Base-by-base conservation (phyloP, 2,113 vertebrate genomes). In the Aleadryas rufinucha region DNA sequence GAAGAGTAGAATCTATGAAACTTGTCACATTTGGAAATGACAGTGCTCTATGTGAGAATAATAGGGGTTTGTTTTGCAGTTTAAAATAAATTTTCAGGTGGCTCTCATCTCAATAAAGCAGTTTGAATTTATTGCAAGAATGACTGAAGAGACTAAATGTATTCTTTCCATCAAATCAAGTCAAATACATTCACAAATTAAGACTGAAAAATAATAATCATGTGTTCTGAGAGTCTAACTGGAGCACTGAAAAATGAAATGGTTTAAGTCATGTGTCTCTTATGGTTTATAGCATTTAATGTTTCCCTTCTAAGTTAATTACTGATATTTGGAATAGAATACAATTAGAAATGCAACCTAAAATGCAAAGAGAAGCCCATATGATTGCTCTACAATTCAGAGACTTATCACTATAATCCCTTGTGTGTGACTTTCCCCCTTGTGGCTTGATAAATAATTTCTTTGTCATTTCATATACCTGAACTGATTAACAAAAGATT, bases 381-480 rank as follows among this genome's bases (percentile, higher is more conserved):
- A 60, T 28, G 77, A 87, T 65, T 86, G 60, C 56, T 95, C 82
- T 92, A 59, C 65, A 74, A 94, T 94, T 90, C 74, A 94, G 54
- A 93, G 18, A 20, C 9, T 89, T 54, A 81, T 64, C 45, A 53
- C 33, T 41, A 33, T 74, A 93, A 83, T 95, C 89, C 31, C 87
- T 81, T 79, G n/a, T 50, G 66, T 90, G 30, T 3, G 13, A 77
- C 86, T 88, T 92, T 91, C 35, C 85, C 84, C 89, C 77, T 26
- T 77, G 87, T 90, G 89, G 20, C 39, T 97, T 90, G 84, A 95
- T 93, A 97, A 96, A 96, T 96, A 96, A 91, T 87, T 82, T 95
- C 87, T 90, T 75, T 75, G 61, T 94, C 76, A 95, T 94, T 94
- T 97, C 69, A 82, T 80, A 95, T 91, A 97, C 88, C 89, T 91